These are phyloP conservation scores for Pristis pectinata DNA, from an alignment of 2,797 vertebrate species.

Conservation along the genomic window DNA sequence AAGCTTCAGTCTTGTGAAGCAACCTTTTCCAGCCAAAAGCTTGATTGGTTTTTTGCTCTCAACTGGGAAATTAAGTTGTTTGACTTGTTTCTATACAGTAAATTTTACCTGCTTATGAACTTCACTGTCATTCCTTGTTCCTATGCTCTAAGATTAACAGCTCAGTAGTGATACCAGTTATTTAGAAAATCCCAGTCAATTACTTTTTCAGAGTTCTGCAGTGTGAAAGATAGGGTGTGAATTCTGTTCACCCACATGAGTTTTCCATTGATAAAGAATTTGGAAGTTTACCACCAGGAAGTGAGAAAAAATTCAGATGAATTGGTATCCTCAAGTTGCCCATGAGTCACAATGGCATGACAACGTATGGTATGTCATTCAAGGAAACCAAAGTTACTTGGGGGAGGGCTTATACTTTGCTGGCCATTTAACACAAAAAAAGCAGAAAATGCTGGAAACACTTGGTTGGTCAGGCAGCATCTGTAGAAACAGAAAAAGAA, in stretches of 20 bases:
- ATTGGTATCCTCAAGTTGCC: neutral
- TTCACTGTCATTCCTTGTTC: neutral
- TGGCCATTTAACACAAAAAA: too few species aligned
- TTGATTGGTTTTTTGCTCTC: neutral
- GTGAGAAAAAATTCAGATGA: neutral
- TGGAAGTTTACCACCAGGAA: neutral
- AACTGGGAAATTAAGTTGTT: neutral
- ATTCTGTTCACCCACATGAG: neutral
- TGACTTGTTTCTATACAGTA: neutral
- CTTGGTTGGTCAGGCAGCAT: too few species aligned
- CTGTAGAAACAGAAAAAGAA: too few species aligned
- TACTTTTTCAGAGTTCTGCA: neutral
- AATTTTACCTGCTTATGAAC: neutral
- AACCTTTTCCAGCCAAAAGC: too few species aligned
- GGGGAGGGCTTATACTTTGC: neutral
- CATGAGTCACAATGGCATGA: neutral
- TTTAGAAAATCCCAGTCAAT: neutral
- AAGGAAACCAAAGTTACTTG: neutral
- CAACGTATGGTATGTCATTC: neutral
- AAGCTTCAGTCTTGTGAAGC: too few species aligned
- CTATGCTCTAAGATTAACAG: neutral
- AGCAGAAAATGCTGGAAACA: too few species aligned
- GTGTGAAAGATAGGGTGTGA: neutral
- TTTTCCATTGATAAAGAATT: neutral
- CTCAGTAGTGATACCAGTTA: neutral